Conservation (phyloP, 2,113 vertebrate genomes). For the Cinclus cinclus region DNA sequence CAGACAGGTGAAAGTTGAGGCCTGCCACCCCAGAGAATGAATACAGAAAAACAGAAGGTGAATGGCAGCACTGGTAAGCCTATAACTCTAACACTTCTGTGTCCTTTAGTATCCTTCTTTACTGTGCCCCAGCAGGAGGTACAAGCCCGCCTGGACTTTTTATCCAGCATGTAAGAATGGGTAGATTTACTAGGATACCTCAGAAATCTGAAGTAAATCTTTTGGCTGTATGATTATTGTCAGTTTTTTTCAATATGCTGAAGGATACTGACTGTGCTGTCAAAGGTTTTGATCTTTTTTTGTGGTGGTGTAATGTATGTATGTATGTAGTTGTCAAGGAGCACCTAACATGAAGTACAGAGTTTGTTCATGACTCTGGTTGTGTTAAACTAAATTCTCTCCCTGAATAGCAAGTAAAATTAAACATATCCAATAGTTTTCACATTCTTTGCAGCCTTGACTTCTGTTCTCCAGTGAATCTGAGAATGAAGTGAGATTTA, state of each 20-base stretch:
- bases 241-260: background rate
- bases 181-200: background rate
- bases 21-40: background rate
- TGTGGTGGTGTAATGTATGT: no score
- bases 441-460: background rate
- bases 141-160: background rate
- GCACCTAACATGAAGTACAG: background rate
- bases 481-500: background rate
- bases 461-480: background rate
- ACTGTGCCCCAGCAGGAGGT: background rate
- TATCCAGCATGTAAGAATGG: background rate
- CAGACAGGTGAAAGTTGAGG: background rate
- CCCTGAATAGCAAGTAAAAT: background rate
- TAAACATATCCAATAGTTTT: background rate
- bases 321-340: background rate
- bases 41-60: background rate
- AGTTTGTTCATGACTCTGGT: background rate
- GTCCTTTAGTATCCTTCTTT: background rate
- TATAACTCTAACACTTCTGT: background rate
- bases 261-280: background rate
- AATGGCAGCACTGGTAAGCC: background rate
- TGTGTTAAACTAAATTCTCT: background rate
- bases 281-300: background rate
- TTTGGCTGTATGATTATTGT: background rate
- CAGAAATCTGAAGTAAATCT: background rate